Percentiles rank a stretch among this genome's conserved stretches.
Evolutionary conservation across 2,113 vertebrate genomes (phyloP).

Genomic region (Hepsetus odoe): DNA sequence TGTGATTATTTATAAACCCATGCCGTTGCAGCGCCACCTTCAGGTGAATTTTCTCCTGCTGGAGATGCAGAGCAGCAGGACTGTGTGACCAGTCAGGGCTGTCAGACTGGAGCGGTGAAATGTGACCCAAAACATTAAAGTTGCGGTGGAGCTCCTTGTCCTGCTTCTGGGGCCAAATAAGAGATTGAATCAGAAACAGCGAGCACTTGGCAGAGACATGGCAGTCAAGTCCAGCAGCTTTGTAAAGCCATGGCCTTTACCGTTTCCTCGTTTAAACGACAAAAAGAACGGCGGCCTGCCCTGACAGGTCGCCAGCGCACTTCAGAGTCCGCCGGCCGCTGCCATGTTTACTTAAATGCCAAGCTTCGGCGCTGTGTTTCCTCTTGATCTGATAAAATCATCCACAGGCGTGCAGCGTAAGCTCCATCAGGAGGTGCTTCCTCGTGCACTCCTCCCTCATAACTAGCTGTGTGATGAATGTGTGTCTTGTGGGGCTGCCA

Average conservation of each 20-base stretch:
- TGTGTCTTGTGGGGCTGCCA: conserved; percentile 17
- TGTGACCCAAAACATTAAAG: background rate
- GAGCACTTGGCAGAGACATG: conserved; percentile 15
- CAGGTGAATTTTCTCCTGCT: too few species aligned
- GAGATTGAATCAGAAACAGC: conserved; percentile 27
- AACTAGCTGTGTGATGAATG: conserved; percentile 38
- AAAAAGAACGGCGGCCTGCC: background rate
- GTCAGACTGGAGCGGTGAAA: background rate
- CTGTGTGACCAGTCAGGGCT: background rate
- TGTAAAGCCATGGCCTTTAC: conserved; percentile 24
- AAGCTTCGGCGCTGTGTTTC: background rate
- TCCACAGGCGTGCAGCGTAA: background rate
- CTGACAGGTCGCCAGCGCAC: background rate
- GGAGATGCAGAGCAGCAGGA: background rate
- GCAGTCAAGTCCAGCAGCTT: background rate
- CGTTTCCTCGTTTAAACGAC: background rate
- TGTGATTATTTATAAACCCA: background rate
- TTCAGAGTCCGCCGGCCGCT: background rate
- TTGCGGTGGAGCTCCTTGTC: background rate
- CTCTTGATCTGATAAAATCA: background rate
- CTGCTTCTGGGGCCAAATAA: background rate
- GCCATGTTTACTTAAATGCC: conserved; percentile 4
- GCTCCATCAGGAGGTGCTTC: background rate
- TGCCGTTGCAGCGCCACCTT: background rate
- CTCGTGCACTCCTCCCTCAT: background rate